Percentiles rank a stretch among this genome's conserved stretches.
Evolutionary conservation across 2,113 vertebrate species (phyloP).

Genomic region (Sardina pilchardus): DNA sequence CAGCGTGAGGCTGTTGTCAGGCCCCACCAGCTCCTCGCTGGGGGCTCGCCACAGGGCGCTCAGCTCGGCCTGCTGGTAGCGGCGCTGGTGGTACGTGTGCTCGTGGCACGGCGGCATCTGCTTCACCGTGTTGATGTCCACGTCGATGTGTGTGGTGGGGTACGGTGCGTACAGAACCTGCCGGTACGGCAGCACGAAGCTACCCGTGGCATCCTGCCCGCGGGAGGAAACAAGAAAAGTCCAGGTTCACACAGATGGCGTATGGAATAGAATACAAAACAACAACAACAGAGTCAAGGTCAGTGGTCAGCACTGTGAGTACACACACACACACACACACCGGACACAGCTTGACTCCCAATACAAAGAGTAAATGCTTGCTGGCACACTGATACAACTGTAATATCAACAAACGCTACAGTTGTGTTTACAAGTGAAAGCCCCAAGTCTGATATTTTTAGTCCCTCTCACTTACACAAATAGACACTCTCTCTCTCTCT

Average conservation of each 20-base stretch:
- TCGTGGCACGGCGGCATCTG: conserved; percentile 98
- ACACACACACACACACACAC: background rate
- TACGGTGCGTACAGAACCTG: conserved; percentile 96
- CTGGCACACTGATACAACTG: background rate
- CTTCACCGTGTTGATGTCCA: conserved; percentile 95
- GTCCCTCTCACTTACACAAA: background rate
- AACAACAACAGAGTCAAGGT: background rate
- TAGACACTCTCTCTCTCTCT: background rate
- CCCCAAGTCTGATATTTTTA: background rate
- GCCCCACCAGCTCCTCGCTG: conserved; percentile 88
- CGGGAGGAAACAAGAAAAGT: background rate
- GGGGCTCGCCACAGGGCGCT: conserved; percentile 87
- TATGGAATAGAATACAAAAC: background rate
- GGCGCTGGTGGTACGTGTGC: conserved; percentile 90
- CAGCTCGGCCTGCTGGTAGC: conserved; percentile 91
- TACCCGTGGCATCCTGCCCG: conserved; percentile 89
- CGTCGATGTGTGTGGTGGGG: conserved; percentile 94
- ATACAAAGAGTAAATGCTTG: background rate
- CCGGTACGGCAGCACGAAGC: conserved; percentile 92
- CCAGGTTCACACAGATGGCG: background rate
- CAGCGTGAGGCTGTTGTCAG: conserved; percentile 84
- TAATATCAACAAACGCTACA: background rate
- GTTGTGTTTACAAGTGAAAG: background rate
- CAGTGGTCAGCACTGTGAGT: background rate
- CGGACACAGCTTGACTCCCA: background rate